Evolutionary conservation across 2,113 vertebrate genomes (phyloP).

Genomic region (Oceanodroma tethys): DNA sequence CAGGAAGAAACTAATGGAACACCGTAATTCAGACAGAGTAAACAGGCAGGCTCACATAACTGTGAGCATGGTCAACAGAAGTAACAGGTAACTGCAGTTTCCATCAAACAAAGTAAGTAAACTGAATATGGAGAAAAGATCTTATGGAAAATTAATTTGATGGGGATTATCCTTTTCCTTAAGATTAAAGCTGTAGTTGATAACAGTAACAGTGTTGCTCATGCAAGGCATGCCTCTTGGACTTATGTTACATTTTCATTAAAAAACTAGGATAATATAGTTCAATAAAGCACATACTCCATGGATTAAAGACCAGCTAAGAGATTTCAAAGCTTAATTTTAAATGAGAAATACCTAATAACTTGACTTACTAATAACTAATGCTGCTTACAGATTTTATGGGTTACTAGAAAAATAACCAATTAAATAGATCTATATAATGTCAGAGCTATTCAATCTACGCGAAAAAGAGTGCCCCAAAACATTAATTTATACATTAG

Average conservation of each 20-base stretch:
- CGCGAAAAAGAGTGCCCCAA: not conserved
- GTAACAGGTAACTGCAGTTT: not conserved
- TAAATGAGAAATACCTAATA: not conserved
- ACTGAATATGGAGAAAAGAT: not conserved
- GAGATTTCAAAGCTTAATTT: not conserved
- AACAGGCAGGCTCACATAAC: not conserved
- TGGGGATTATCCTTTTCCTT: not conserved
- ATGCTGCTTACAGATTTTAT: not conserved
- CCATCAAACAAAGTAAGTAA: not conserved
- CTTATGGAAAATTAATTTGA: not conserved
- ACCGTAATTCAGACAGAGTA: not conserved
- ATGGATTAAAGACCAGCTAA: not conserved
- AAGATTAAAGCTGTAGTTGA: not conserved
- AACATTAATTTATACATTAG: not conserved
- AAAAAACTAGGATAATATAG: not conserved
- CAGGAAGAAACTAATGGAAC: not conserved
- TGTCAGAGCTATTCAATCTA: not conserved
- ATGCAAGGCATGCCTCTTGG: not conserved
- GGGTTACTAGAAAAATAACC: not conserved
- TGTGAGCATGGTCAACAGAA: not conserved
- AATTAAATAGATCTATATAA: not conserved
- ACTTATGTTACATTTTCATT: not conserved
- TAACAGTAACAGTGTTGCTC: not conserved
- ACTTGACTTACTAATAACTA: too few species aligned
- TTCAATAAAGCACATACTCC: not conserved